Evolutionary conservation across 1,140 invertebrate genomes (phyloP), one percentile per base, ranked within the genome.

Genomic region (Pectinophora gossypiella): DNA sequence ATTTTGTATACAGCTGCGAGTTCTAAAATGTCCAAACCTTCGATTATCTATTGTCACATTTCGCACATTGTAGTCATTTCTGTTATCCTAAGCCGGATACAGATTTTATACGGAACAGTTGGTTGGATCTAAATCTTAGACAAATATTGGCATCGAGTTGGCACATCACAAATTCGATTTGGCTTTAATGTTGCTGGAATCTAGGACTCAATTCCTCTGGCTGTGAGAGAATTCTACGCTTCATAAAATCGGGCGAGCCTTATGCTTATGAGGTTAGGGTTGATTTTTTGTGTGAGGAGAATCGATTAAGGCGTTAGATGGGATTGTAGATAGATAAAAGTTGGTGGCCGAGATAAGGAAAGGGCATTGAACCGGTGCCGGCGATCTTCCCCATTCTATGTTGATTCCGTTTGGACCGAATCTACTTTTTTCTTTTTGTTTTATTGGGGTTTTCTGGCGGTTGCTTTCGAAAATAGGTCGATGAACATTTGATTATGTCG

Each of bases 291-390:
- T 61, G 38, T 48, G 46, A 57, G 49, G 27, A 9, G 27, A 32
- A 72, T 72, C 60, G 61, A 71, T 68, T 61, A 59, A 60, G 57
- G 58, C 56, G 59, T 44, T 35, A 49, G 47, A 32, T 54, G 46
- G 51, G 57, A 59, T 61, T 54, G 64, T 43, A 53, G 56, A 62
- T 56, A 65, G 62, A 69, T 69, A 66, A 64, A 40, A 75, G 54
- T 61, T 67, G 54, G 62, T 64, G 66, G 66, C 64, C 64, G 64
- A 75, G 76, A 77, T 80, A 80, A 71, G 59, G 48, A 32, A 35
- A 66, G 70, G 61, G 66, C 68, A 52, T 69, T 74, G 72, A 74
- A 70, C 76, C 53, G 35, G 46, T 48, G 23, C 44, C 18, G 38
- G 15, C 50, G 51, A 35, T 21, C 63, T 57, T 32, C 27, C 62